phyloP scores from a whole-genome alignment of 2,113 vertebrate species.

The Scortum barcoo region DNA sequence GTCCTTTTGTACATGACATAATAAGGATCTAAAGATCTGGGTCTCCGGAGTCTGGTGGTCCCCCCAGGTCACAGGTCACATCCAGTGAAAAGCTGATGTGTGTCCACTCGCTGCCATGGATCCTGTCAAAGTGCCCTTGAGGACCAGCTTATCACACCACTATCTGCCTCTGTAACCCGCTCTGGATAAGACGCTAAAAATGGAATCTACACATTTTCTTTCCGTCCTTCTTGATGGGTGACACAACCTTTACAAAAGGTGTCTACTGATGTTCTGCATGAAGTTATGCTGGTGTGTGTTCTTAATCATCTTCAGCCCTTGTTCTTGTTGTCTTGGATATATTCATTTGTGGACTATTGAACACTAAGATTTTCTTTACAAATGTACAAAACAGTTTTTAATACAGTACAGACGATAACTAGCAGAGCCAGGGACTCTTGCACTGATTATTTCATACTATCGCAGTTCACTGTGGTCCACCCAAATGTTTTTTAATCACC shows the following conservation, averaged over 20 bases:
- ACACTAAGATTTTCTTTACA: slow-evolving; percentile 23
- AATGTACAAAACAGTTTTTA: slow-evolving; percentile 43
- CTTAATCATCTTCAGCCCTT: slow-evolving; percentile 26
- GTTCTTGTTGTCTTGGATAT: background rate
- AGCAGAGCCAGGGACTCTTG: slow-evolving; percentile 27
- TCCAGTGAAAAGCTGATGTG: too few species aligned
- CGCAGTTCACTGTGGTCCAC: slow-evolving; percentile 3
- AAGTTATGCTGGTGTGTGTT: background rate
- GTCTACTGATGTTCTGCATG: slow-evolving; percentile 9
- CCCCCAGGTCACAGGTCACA: too few species aligned
- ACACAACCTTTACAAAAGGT: background rate
- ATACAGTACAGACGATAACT: slow-evolving; percentile 53
- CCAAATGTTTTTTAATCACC: slow-evolving; percentile 3
- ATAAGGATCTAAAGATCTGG: background rate
- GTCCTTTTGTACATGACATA: background rate
- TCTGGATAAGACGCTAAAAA: slow-evolving; percentile 44
- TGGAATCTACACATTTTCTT: background rate
- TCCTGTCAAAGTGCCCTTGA: background rate
- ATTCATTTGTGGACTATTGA: slow-evolving; percentile 1
- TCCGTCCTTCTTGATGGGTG: slow-evolving; percentile 10
- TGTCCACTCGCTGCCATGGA: background rate
- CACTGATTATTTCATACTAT: slow-evolving; percentile 16
- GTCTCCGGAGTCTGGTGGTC: background rate
- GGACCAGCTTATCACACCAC: background rate
- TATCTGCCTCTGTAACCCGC: background rate